Base-by-base conservation (phyloP, 2,888 invertebrate species). In the Pristionchus arcanus region DNA sequence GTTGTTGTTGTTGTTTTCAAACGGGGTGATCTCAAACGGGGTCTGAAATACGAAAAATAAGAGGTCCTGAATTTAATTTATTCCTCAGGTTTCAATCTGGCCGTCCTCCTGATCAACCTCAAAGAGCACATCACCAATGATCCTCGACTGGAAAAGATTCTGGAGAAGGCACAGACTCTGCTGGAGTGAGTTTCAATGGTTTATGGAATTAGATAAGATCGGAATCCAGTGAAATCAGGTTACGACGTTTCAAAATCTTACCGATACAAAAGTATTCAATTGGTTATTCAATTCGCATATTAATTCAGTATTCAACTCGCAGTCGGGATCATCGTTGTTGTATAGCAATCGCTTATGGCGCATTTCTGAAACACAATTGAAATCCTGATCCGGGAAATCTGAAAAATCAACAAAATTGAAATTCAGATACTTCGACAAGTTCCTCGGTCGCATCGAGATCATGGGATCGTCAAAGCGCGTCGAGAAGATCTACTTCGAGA, bases 81-180 rank as follows among this genome's bases (percentile, higher is more conserved):
- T 42, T 19, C 34, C 37, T 71, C 89, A 94, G 95, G 98, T 94
- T 99, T 99, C 96, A 99, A 99, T 96, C 96, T 99, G 94, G 99
- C 99, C 71, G 98, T 99, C 3, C 96, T 99, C 63, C 96, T 99
- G 74, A 99, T 99, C 19, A 99, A 99, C 95, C 96, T 99, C 53
- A 98, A 98, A 0, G 99, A 99, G 94, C 99, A 99, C 95, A 99
- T 99, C 98, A 99, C 99, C 0, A 99, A 98, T 95, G 99, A 99
- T 95, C 98, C 99, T 5, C 97, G 98, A 94, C 96, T 99, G 92
- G 98, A 98, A 9, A 97, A 98, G 90, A 93, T 93, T 66, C 92
- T 92, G 37, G 92, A 93, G 77, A 92, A 92, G 87, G 95, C 95
- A 3, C 91, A 92, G 77, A 94, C 94, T 16, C 91, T 95, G 25